Evolutionary conservation across 2,888 invertebrate species (phyloP).

Genomic region (Cremastinae sp.): DNA sequence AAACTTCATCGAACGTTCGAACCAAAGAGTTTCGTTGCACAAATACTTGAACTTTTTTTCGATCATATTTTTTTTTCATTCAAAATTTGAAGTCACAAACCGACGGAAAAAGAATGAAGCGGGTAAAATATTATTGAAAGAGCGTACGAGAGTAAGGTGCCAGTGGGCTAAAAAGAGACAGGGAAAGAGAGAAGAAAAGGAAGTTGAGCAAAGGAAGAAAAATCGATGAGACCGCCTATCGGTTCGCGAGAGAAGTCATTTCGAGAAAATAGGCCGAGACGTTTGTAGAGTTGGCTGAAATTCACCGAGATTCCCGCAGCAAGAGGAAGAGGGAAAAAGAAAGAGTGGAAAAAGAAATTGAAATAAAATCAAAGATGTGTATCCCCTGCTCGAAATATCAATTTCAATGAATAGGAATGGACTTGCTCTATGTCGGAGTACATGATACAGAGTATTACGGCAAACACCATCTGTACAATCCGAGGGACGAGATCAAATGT

Average conservation of each 20-base stretch:
- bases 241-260: conserved; percentile 41
- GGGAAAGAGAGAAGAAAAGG: conserved; percentile 44
- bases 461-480: conserved; percentile 59
- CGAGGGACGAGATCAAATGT: conserved; percentile 64
- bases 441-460: conserved; percentile 45
- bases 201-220: conserved; percentile 49
- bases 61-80: not conserved
- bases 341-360: conserved; percentile 61
- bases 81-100: conserved; percentile 17
- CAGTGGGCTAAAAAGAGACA: conserved; percentile 43
- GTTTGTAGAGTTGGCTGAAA: conserved; percentile 66
- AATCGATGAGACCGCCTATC: conserved; percentile 56
- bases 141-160: conserved; percentile 24
- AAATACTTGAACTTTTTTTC: not conserved
- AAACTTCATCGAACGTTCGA: too few relatives aligned
- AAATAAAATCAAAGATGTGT: conserved; percentile 71
- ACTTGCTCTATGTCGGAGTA: conserved; percentile 41
- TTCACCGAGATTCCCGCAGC: conserved; percentile 45
- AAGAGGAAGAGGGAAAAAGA: too few relatives aligned
- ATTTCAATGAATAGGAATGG: conserved; percentile 71
- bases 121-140: conserved; percentile 46
- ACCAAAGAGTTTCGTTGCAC: too few relatives aligned
- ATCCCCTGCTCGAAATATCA: conserved; percentile 65
- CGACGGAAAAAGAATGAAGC: conserved; percentile 31
- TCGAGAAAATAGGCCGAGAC: conserved; percentile 64